These are phyloP conservation scores for Gymnoscopelus braueri DNA, from an alignment of 2,797 vertebrate genomes.

Conservation along the genomic window DNA sequence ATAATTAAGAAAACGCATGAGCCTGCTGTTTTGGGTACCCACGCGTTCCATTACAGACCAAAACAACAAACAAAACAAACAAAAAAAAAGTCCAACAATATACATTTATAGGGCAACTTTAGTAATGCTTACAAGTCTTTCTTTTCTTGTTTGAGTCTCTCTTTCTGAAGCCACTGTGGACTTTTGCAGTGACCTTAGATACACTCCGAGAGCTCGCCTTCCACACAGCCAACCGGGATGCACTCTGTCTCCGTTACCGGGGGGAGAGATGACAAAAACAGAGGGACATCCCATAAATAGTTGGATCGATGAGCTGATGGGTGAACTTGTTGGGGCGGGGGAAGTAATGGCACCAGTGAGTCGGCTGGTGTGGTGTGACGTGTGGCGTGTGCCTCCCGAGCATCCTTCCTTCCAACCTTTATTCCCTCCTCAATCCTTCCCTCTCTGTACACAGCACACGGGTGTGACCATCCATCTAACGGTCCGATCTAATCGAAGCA, in stretches of 20 bases:
- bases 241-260: not conserved
- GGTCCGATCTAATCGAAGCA: no score
- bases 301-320: constrained; percentile 57
- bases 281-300: constrained; percentile 42
- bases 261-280: not conserved
- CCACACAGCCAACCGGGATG: constrained; percentile 24
- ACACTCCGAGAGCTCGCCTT: constrained; percentile 39
- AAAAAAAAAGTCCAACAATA: constrained; percentile 46
- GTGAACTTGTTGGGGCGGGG: constrained; percentile 36
- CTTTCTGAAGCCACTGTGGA: constrained; percentile 12
- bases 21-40: constrained; percentile 8
- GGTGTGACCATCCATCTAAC: no score
- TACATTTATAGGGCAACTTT: constrained; percentile 62
- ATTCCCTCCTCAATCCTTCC: constrained; percentile 18
- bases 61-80: constrained; percentile 8
- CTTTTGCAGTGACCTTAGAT: constrained; percentile 6
- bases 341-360: constrained; percentile 75
- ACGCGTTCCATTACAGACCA: constrained; percentile 8
- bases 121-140: constrained; percentile 55
- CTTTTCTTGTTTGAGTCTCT: constrained; percentile 21
- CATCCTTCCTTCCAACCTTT: constrained; percentile 23
- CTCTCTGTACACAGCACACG: no score
- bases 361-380: constrained; percentile 33
- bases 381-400: constrained; percentile 18
- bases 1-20: constrained; percentile 23